These are phyloP conservation scores for Trissolcus basalis DNA, from an alignment of 1,140 invertebrate genomes.

Conservation along the genomic window DNA sequence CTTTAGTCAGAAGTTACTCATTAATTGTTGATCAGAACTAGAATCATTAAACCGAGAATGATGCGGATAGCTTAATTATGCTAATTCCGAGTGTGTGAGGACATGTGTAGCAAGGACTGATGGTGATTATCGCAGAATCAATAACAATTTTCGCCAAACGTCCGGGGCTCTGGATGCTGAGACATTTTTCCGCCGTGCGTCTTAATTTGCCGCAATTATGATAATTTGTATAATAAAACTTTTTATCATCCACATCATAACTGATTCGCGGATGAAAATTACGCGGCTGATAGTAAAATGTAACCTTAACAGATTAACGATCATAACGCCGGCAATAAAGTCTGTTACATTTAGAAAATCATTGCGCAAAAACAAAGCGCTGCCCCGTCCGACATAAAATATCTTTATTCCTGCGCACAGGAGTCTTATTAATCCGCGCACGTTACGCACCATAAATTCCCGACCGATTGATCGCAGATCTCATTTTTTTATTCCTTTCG, in stretches of 20 bases:
- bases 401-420: slow-evolving; percentile 11
- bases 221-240: slow-evolving; percentile 56
- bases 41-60: slow-evolving; percentile 24
- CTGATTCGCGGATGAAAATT: slow-evolving; percentile 45
- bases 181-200: slow-evolving; percentile 31
- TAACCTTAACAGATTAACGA: slow-evolving; percentile 46
- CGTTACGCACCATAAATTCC: slow-evolving; percentile 26
- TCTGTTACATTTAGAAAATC: slow-evolving; percentile 33
- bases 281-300: slow-evolving; percentile 45
- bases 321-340: slow-evolving; percentile 39
- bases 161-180: slow-evolving; percentile 18
- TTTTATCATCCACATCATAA: slow-evolving; percentile 33
- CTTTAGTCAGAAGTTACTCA: slow-evolving; percentile 12
- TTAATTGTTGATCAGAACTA: slow-evolving; percentile 20
- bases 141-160: slow-evolving; percentile 46
- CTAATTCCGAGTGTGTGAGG: slow-evolving; percentile 32
- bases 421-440: slow-evolving; percentile 4
- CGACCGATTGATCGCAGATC: not conserved
- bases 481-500: not conserved
- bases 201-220: slow-evolving; percentile 54
- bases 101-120: slow-evolving; percentile 45
- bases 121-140: slow-evolving; percentile 44
- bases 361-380: slow-evolving; percentile 26
- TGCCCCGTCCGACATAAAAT: slow-evolving; percentile 12
- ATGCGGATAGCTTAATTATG: slow-evolving; percentile 29